Base-by-base conservation (phyloP, 2,888 invertebrate genomes). In the Helicoverpa assulta region DNA sequence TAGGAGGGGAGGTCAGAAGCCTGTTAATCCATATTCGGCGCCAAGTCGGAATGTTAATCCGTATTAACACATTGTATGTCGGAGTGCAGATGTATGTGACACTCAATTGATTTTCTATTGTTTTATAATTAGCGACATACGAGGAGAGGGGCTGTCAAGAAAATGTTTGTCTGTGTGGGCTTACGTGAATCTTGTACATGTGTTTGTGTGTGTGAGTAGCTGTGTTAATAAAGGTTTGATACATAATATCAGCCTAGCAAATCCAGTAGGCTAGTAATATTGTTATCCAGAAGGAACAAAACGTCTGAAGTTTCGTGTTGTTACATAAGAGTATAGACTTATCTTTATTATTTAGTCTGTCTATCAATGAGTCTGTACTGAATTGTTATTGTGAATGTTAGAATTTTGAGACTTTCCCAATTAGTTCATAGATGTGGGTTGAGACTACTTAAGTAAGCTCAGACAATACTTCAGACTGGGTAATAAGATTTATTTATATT, bases 11-110 rank as follows among this genome's bases (percentile, higher is more conserved):
- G 77, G 55, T 33, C 70, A 76, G 16, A 81, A 72, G 0, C 73
- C 68, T 5, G 72, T 67, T 54, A 73, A 72, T 18, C 85, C 85
- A 16, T 83, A 85, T 60, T 76, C 81, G 5, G 71, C 68, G 8
- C 81, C 80, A 0, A 60, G 71, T 51, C 70, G 73, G 5, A 64
- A 58, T 40, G 54, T 80, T 16, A 72, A 66, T n/a, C 33, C 26
- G 8, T 67, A 67, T 62, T 67, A 62, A 26, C 2, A 21, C 21
- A 21, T 21, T 21, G 21, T 21, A 21, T 21, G 21, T 21, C 2
- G 21, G 21, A 21, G 1, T 1, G 21, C 21, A 21, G 21, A 21
- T 21, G 2, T 21, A 21, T 2, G 21, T 4, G 26, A 26, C 4
- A 26, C 26, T 4, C 26, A 26, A 26, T 26, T 26, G 26, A 4